Evolutionary conservation across 2,888 invertebrate genomes (phyloP), one percentile per base, ranked within the genome.

Genomic region (Volucella zonaria): DNA sequence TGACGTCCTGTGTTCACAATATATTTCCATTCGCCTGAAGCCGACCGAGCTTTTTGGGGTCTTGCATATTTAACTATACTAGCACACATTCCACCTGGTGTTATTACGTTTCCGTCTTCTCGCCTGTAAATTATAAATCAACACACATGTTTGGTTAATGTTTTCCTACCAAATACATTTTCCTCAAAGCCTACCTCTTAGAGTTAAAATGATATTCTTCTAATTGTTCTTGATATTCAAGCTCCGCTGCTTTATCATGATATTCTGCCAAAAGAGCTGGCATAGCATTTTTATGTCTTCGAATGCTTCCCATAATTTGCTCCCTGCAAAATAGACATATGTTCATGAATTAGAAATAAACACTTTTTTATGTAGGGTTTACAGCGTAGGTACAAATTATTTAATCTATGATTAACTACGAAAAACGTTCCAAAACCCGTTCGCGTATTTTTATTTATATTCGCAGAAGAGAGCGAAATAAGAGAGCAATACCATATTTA

Each of bases 1-100:
- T 96, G 96, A 86, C 96, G 96, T 0, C 95, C 96, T 0, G 96
- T 96, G 88, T 97, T 97, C 58, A 97, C 96, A 87, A 97, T 96
- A 89, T 95, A 96, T 89, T 96, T 96, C 96, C 97, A 97, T 87
- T 95, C 94, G 0, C 96, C 96, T 1, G 95, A 95, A 0, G 96
- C 95, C 0, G 96, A 96, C 66, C 96, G 93, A 0, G 96, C 97
- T 80, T 96, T 93, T 90, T 96, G 96, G 0, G 96, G 96, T 11
- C 96, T 93, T 0, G 96, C 96, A 89, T 96, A 96, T 87, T 95
- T 95, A 49, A 96, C 95, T 2, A 95, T 94, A 67, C 96, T 96
- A 0, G 95, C 95, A 88, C 97, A 97, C 92, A 97, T 95, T 89
- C 95, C 95, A 0, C 96, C 95, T 6, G 92, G 91, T 12, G 92